Percentiles rank a stretch among this genome's conserved stretches.
These are phyloP conservation scores for Macroramphosus scolopax DNA, from an alignment of 2,797 vertebrate species.

Conservation along the genomic window DNA sequence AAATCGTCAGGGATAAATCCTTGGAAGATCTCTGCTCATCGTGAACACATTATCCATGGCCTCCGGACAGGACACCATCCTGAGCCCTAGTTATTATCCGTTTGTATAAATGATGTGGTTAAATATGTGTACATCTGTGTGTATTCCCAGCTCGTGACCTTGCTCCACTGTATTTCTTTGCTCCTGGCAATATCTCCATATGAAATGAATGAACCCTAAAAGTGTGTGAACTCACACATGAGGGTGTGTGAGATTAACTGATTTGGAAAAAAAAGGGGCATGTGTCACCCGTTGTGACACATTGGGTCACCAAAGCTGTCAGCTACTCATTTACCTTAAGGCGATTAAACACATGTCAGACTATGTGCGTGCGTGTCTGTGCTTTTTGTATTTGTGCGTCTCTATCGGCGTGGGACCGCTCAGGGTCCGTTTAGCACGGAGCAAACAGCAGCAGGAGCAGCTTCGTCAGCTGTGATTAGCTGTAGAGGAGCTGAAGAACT, in stretches of 20 bases:
- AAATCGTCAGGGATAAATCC: no score
- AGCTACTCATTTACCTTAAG: slow-evolving; percentile 62
- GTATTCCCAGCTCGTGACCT: not conserved
- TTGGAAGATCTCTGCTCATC: no score
- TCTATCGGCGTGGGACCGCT: slow-evolving; percentile 41
- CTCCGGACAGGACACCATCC: no score
- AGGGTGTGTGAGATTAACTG: slow-evolving; percentile 18
- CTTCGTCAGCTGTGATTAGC: slow-evolving; percentile 80
- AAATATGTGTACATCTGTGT: no score
- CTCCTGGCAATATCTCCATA: slow-evolving; percentile 1
- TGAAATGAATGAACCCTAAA: slow-evolving; percentile 16
- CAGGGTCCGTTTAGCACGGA: slow-evolving; percentile 51
- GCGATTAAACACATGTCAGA: slow-evolving; percentile 54
- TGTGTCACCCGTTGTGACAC: slow-evolving; percentile 48
- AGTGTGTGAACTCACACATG: slow-evolving; percentile 1
- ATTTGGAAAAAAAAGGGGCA: slow-evolving; percentile 16
- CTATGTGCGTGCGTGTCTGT: slow-evolving; percentile 44
- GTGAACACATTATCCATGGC: no score
- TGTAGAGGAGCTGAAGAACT: slow-evolving; percentile 63
- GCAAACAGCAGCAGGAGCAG: slow-evolving; percentile 69
- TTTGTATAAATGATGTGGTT: no score
- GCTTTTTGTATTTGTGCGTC: slow-evolving; percentile 17
- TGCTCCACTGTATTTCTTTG: slow-evolving; percentile 3
- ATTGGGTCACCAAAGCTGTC: slow-evolving; percentile 70
- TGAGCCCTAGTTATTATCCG: no score